Base-by-base conservation (phyloP, 2,888 invertebrate species). In the Phoenoteleia sp. region DNA sequence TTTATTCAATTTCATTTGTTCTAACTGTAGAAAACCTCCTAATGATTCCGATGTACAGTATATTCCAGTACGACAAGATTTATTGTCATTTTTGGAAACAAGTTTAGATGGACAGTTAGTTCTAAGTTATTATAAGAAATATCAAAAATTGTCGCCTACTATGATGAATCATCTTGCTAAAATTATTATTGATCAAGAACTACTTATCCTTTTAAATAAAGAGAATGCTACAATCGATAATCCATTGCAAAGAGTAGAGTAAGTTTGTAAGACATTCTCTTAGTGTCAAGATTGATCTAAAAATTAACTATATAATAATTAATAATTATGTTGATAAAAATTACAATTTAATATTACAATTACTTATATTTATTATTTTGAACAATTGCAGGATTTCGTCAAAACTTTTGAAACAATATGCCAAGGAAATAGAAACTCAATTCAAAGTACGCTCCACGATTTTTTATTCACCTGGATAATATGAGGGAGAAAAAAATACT, bases 241-340 rank as follows among this genome's bases (percentile, higher is more conserved):
- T 39, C 60, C 60, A 23, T 29, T 60, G 6, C 39, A 60, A 15
- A 60, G 19, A 39, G 19, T 60, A 29, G 39, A 60, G 60, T 60
- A 60, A 60, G 60, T n/a, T 60, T 19, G n/a, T n/a, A n/a, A n/a
- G n/a, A n/a, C n/a, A n/a, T n/a, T n/a, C n/a, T n/a, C n/a, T n/a
- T n/a, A n/a, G n/a, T n/a, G n/a, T n/a, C n/a, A n/a, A n/a, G n/a
- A n/a, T n/a, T n/a, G n/a, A n/a, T n/a, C n/a, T n/a, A n/a, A n/a
- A n/a, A n/a, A n/a, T n/a, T n/a, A n/a, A n/a, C n/a, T n/a, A n/a
- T n/a, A n/a, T n/a, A n/a, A n/a, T n/a, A n/a, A n/a, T n/a, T n/a
- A n/a, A n/a, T n/a, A n/a, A n/a, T n/a, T n/a, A n/a, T n/a, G n/a
- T n/a, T n/a, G n/a, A n/a, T n/a, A n/a, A n/a, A n/a, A n/a, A n/a